These are phyloP conservation scores for Meloidogyne hapla DNA, from an alignment of 1,140 invertebrate species.

Conservation along the genomic window DNA sequence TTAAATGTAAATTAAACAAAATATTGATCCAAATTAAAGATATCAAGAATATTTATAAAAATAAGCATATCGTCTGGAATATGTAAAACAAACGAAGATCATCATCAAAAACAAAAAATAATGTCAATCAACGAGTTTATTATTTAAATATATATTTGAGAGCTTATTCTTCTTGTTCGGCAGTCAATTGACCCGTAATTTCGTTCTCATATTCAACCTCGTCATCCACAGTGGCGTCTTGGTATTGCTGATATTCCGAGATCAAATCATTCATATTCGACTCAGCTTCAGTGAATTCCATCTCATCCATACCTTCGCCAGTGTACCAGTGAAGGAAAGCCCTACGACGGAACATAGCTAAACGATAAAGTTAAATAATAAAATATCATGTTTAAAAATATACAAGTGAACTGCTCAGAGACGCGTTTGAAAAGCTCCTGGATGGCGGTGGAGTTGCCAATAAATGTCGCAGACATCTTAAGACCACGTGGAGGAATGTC, in stretches of 20 bases:
- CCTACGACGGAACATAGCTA: slow-evolving; percentile 69
- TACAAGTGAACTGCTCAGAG: slow-evolving; percentile 71
- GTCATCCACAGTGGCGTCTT: slow-evolving; percentile 41
- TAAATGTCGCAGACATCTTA: slow-evolving; percentile 69
- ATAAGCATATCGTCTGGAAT: too few relatives aligned
- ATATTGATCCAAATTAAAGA: too few relatives aligned
- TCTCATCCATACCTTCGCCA: slow-evolving; percentile 70
- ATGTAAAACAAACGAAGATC: too few relatives aligned
- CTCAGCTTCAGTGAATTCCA: slow-evolving; percentile 74
- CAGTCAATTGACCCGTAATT: not conserved
- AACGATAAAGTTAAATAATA: not conserved
- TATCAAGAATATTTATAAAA: too few relatives aligned
- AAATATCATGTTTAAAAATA: too few relatives aligned
- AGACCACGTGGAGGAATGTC: slow-evolving; percentile 69
- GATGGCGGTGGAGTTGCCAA: slow-evolving; percentile 72
- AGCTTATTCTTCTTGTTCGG: slow-evolving; percentile 10
- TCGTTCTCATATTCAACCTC: slow-evolving; percentile 29
- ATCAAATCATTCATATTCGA: slow-evolving; percentile 82
- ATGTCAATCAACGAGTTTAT: too few relatives aligned
- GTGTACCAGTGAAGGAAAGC: slow-evolving; percentile 78
- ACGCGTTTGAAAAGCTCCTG: slow-evolving; percentile 79
- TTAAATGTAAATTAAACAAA: too few relatives aligned
- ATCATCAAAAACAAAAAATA: not conserved
- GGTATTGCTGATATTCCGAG: slow-evolving; percentile 86
- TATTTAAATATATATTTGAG: too few relatives aligned